A percentile compares a stretch with the other conserved stretches of the same genome.
These are phyloP conservation scores for Lasioglossum lativentre DNA, from an alignment of 2,888 invertebrate species.

Conservation along the genomic window DNA sequence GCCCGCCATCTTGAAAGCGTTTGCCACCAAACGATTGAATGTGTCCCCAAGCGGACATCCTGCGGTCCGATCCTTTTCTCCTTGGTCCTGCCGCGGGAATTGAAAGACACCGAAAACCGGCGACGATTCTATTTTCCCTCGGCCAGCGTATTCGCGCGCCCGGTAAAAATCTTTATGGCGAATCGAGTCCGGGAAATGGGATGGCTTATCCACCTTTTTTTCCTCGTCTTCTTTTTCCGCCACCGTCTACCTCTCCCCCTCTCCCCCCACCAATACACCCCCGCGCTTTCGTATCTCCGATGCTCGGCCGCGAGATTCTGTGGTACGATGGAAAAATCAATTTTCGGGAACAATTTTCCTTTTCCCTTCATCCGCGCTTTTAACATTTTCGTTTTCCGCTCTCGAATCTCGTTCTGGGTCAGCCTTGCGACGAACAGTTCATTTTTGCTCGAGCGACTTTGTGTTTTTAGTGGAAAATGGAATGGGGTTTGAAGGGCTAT, in stretches of 20 bases:
- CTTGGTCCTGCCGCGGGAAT: slow-evolving; percentile 74
- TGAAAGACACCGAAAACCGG: slow-evolving; percentile 79
- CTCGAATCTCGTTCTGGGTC: not conserved
- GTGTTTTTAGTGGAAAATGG: not conserved
- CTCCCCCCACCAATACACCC: not conserved
- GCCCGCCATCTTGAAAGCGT: slow-evolving; percentile 76
- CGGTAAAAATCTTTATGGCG: slow-evolving; percentile 72
- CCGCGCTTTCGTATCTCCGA: not conserved
- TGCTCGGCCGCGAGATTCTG: not conserved
- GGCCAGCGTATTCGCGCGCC: slow-evolving; percentile 34
- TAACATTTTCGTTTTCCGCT: not conserved
- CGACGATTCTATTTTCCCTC: slow-evolving; percentile 72
- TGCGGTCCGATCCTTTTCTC: slow-evolving; percentile 59
- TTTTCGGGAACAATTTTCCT: slow-evolving; percentile 18
- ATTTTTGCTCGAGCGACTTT: not conserved
- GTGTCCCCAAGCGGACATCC: slow-evolving; percentile 84
- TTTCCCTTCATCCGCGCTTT: not conserved
- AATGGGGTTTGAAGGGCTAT: not conserved
- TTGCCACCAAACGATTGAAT: slow-evolving; percentile 83
- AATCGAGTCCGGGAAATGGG: slow-evolving; percentile 70
- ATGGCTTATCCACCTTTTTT: slow-evolving; percentile 56
- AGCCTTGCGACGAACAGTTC: not conserved
- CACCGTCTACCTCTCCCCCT: not conserved
- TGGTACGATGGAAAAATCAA: slow-evolving; percentile 21
- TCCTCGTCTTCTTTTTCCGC: not conserved